A percentile compares a stretch with the other conserved stretches of the same genome.
These are phyloP conservation scores for Tetraneura akinire DNA, from an alignment of 1,140 invertebrate genomes.

Conservation along the genomic window DNA sequence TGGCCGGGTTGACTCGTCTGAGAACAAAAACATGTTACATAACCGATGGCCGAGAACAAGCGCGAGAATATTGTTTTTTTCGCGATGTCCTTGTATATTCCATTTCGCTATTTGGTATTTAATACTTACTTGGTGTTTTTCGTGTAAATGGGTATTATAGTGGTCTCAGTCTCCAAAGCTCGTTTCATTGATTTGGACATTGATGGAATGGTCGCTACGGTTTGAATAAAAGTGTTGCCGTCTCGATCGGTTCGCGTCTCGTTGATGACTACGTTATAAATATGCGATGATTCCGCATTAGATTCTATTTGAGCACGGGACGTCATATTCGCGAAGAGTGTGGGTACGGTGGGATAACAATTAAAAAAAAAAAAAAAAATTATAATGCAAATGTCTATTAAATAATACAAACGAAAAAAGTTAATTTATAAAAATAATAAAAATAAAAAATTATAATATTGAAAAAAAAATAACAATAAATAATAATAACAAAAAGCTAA, in stretches of 20 bases:
- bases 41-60: too few relatives aligned
- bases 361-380: too few relatives aligned
- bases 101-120: too few relatives aligned
- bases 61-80: too few relatives aligned
- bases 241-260: slow-evolving; percentile 11
- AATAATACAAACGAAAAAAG: too few relatives aligned
- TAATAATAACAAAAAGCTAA: neutral
- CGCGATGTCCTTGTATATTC: too few relatives aligned
- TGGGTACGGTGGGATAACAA: too few relatives aligned
- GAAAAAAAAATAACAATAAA: too few relatives aligned
- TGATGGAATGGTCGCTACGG: neutral
- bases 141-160: slow-evolving; percentile 28
- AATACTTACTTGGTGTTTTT: slow-evolving; percentile 18
- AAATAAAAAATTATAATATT: too few relatives aligned
- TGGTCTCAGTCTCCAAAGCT: slow-evolving; percentile 17
- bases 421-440: too few relatives aligned
- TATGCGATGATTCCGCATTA: slow-evolving; percentile 50
- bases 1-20: neutral
- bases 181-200: slow-evolving; percentile 25
- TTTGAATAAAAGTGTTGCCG: neutral
- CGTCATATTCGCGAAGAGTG: neutral
- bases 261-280: slow-evolving; percentile 52
- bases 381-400: too few relatives aligned
- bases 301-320: slow-evolving; percentile 9
- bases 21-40: neutral